Evolutionary conservation across 2,888 invertebrate species (phyloP).

Genomic region (Drosophila helvetica): DNA sequence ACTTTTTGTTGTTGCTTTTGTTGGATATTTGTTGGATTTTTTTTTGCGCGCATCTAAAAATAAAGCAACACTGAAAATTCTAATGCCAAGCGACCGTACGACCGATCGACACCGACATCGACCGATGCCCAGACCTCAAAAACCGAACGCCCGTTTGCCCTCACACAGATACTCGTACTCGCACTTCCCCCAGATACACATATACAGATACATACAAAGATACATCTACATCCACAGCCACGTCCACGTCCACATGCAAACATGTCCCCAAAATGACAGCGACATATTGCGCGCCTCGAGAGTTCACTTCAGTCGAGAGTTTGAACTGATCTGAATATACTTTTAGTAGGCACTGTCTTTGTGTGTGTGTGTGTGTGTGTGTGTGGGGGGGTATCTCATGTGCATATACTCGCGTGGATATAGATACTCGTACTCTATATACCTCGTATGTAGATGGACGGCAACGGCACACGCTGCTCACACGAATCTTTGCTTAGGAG

Average conservation of each 20-base stretch:
- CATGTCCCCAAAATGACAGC: slow-evolving; percentile 70
- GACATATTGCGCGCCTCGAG: slow-evolving; percentile 64
- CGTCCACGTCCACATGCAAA: slow-evolving; percentile 9
- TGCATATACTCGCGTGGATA: slow-evolving; percentile 13
- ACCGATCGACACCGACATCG: slow-evolving; percentile 70
- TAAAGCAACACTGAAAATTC: slow-evolving; percentile 79
- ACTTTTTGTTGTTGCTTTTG: slow-evolving; percentile 34
- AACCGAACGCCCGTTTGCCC: slow-evolving; percentile 76
- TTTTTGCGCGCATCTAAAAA: slow-evolving; percentile 78
- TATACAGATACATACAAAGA: slow-evolving; percentile 24
- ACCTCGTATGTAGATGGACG: slow-evolving; percentile 15
- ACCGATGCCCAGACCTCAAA: slow-evolving; percentile 76
- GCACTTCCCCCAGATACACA: slow-evolving; percentile 25
- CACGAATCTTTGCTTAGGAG: slow-evolving; percentile 14
- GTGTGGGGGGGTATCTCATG: slow-evolving; percentile 10
- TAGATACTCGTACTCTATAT: slow-evolving; percentile 28
- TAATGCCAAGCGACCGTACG: slow-evolving; percentile 69
- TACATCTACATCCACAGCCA: slow-evolving; percentile 12
- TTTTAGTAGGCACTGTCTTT: slow-evolving; percentile 13
- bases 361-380: slow-evolving; percentile 16
- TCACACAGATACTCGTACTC: slow-evolving; percentile 59
- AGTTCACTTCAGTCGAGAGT: slow-evolving; percentile 70
- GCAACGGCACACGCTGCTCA: slow-evolving; percentile 26
- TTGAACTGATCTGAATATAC: slow-evolving; percentile 75
- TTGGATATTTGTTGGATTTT: slow-evolving; percentile 38